A percentile compares a stretch with the other conserved stretches of the same genome.
phyloP scores from a whole-genome alignment of 2,888 invertebrate genomes.

The Nycteola revayana region DNA sequence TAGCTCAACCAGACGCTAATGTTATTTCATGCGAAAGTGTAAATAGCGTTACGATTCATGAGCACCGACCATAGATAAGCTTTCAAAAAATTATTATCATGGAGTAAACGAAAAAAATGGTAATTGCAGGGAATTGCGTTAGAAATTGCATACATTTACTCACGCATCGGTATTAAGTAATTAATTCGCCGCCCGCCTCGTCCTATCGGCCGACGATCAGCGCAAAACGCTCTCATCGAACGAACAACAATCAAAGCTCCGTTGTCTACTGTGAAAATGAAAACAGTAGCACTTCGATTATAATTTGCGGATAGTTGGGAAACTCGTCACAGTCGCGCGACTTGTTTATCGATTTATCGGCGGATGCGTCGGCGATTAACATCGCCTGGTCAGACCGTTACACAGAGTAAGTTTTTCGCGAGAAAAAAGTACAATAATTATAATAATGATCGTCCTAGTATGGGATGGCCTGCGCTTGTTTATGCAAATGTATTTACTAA shows the following conservation, averaged over 20 bases:
- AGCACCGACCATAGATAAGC: slow-evolving; percentile 72
- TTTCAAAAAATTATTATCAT: slow-evolving; percentile 69
- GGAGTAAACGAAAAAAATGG: slow-evolving; percentile 60
- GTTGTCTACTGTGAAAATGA: slow-evolving; percentile 52
- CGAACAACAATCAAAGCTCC: slow-evolving; percentile 59
- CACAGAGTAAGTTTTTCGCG: slow-evolving; percentile 67
- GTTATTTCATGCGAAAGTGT: slow-evolving; percentile 58
- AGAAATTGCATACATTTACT: slow-evolving; percentile 69
- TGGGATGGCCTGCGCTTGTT: slow-evolving; percentile 66
- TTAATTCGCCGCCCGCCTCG: slow-evolving; percentile 59
- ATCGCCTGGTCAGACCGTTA: slow-evolving; percentile 67
- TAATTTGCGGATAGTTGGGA: slow-evolving; percentile 66
- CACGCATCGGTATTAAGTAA: slow-evolving; percentile 79
- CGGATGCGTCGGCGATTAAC: slow-evolving; percentile 70
- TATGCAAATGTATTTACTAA: slow-evolving; percentile 75
- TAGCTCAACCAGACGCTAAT: slow-evolving; percentile 36
- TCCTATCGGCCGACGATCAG: slow-evolving; percentile 70
- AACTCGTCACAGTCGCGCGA: slow-evolving; percentile 69
- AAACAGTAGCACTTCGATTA: slow-evolving; percentile 54
- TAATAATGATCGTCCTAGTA: slow-evolving; percentile 76
- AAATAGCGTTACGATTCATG: slow-evolving; percentile 65
- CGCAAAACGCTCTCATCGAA: slow-evolving; percentile 57
- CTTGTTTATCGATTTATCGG: slow-evolving; percentile 76
- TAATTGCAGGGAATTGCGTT: slow-evolving; percentile 67
- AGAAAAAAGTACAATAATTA: slow-evolving; percentile 72